Evolutionary conservation across 37 sponge, comb jelly and placozoan genomes (phyloP).

Genomic region (Mnemiopsis leidyi): DNA sequence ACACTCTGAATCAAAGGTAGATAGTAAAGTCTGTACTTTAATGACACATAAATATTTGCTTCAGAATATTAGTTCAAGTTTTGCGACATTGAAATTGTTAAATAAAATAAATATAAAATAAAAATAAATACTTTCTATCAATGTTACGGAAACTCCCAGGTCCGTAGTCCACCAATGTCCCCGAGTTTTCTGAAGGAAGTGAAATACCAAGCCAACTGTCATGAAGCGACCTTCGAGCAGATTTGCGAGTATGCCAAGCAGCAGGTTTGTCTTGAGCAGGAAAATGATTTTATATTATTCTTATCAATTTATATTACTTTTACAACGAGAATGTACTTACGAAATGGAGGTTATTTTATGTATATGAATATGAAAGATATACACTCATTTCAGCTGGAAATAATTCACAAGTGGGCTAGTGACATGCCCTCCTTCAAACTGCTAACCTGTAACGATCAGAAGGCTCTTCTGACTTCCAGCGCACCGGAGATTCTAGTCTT

Average conservation of each 20-base stretch:
- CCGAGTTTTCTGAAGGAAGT: neutral
- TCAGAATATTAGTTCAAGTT: too few relatives aligned
- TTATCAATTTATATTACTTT: too few relatives aligned
- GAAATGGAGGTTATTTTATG: too few relatives aligned
- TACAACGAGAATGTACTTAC: too few relatives aligned
- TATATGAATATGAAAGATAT: too few relatives aligned
- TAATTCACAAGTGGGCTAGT: slow-evolving; percentile 56
- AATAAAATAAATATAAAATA: too few relatives aligned
- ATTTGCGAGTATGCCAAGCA: slow-evolving; percentile 28
- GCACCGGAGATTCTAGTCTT: slow-evolving; percentile 38
- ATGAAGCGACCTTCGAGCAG: slow-evolving; percentile 1
- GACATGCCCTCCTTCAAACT: neutral
- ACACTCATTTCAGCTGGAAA: slow-evolving; percentile 13
- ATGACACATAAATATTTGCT: too few relatives aligned
- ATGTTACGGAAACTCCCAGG: too few relatives aligned
- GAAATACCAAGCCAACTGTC: neutral
- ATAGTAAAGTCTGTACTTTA: neutral
- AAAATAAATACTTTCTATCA: too few relatives aligned
- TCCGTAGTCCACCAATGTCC: neutral
- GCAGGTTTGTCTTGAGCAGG: too few relatives aligned
- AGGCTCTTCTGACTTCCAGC: neutral
- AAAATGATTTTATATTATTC: too few relatives aligned
- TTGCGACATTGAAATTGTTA: too few relatives aligned
- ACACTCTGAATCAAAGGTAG: neutral
- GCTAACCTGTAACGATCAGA: neutral